Conservation (phyloP, 2,113 vertebrate genomes). For the Pangasianodon gigas region DNA sequence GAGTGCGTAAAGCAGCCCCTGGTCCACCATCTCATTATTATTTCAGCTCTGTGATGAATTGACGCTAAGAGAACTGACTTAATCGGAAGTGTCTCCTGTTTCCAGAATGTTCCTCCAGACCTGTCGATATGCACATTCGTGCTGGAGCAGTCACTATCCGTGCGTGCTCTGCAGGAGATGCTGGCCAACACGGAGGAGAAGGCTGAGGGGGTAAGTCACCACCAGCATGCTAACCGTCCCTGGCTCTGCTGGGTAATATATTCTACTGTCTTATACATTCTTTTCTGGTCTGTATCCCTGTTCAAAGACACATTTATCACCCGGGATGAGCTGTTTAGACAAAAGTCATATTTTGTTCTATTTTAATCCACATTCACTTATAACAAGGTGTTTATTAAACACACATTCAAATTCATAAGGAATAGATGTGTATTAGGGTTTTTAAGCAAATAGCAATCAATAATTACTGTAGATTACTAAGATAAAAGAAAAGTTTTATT, state of each 20-base stretch:
- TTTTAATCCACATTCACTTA: background rate
- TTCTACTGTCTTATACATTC: background rate
- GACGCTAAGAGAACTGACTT: background rate
- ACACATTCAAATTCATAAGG: background rate
- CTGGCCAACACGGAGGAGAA: slow-evolving; percentile 80
- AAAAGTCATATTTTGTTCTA: background rate
- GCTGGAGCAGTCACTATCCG: slow-evolving; percentile 86
- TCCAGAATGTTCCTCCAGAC: slow-evolving; percentile 96
- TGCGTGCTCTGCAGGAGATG: slow-evolving; percentile 22
- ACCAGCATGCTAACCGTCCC: background rate
- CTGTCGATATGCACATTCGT: slow-evolving; percentile 98
- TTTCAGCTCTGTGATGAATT: background rate
- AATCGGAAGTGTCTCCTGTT: slow-evolving; percentile 46
- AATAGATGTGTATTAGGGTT: background rate
- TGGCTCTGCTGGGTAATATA: background rate
- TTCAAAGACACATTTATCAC: background rate
- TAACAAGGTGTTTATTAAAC: background rate
- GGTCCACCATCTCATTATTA: background rate
- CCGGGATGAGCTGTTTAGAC: background rate
- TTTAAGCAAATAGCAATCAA: background rate
- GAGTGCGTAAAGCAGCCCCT: background rate
- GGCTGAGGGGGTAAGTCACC: slow-evolving; percentile 86
- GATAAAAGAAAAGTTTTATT: too few species aligned
- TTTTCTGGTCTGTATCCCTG: background rate
- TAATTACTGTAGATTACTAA: too few species aligned